Base-by-base conservation (phyloP, 2,888 invertebrate genomes). In the Callinectes sapidus region DNA sequence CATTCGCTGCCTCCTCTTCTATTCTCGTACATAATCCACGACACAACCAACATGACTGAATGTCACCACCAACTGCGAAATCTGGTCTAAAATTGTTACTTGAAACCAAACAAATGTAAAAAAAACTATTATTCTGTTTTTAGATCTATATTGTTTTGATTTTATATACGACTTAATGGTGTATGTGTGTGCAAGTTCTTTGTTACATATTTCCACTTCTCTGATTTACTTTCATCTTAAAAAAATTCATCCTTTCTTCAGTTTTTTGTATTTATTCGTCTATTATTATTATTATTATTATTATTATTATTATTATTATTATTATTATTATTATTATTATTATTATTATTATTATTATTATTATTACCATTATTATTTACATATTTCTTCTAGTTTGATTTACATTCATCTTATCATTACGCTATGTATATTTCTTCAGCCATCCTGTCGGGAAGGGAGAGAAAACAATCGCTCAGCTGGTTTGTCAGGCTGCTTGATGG, bases 1-100 rank as follows among this genome's bases (percentile, higher is more conserved):
- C 71, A n/a, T n/a, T 71, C 71, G 42, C 28, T 18, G 42, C n/a
- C 42, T 13, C 42, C 87, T 87, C 8, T n/a, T 42, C 28, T 32
- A 28, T 18, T 87, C 87, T 42, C 48, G 2, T 54, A 5, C n/a
- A 55, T 42, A 55, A 88, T n/a, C n/a, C 55, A 55, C 32, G 32
- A 55, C 32, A 55, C 28, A 55, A n/a, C 88, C 28, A 48, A 28
- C 88, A 55, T 55, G 54, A 55, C 88, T n/a, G 88, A 88, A 35
- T 14, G 54, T 14, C 16, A 54, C 54, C 14, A 10, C 88, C 32
- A 88, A 32, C 54, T 55, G 28, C 28, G 16, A 88, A 18, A 88
- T 48, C 10, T 35, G 16, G 88, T 28, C 54, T 55, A 28, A 10
- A 88, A 48, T 32, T 13, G n/a, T 55, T 42, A 14, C n/a, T n/a